phyloP scores from a whole-genome alignment of 2,113 vertebrate species.

The Sinosuthora webbiana region DNA sequence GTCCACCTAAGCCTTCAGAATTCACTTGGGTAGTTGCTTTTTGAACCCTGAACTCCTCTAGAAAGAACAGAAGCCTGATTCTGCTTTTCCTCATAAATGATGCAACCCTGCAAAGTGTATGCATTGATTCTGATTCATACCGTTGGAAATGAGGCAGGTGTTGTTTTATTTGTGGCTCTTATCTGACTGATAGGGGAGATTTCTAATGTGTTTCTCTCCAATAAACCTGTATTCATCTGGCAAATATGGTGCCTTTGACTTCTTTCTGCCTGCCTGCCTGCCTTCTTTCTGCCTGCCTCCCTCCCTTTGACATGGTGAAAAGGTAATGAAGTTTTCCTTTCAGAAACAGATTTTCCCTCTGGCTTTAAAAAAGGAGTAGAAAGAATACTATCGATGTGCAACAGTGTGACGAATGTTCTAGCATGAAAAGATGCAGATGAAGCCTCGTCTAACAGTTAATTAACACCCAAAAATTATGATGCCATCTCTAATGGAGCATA shows the following conservation, averaged over 20 bases:
- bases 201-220: background rate
- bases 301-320: background rate
- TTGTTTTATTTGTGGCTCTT: background rate
- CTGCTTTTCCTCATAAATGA: background rate
- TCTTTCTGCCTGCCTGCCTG: background rate
- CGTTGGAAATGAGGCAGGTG: background rate
- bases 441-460: background rate
- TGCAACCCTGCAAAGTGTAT: background rate
- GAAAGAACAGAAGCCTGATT: background rate
- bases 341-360: background rate
- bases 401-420: background rate
- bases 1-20: background rate
- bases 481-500: background rate
- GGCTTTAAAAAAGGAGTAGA: background rate
- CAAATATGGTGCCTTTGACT: accelerated
- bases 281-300: accelerated
- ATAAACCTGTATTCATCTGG: background rate
- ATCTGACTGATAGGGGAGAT: background rate
- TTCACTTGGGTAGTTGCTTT: background rate
- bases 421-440: background rate
- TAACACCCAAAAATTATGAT: background rate
- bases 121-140: background rate
- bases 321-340: background rate
- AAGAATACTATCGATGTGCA: background rate
- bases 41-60: background rate